Evolutionary conservation across 2,888 invertebrate genomes (phyloP).

Genomic region (Aspidiotus destructor): DNA sequence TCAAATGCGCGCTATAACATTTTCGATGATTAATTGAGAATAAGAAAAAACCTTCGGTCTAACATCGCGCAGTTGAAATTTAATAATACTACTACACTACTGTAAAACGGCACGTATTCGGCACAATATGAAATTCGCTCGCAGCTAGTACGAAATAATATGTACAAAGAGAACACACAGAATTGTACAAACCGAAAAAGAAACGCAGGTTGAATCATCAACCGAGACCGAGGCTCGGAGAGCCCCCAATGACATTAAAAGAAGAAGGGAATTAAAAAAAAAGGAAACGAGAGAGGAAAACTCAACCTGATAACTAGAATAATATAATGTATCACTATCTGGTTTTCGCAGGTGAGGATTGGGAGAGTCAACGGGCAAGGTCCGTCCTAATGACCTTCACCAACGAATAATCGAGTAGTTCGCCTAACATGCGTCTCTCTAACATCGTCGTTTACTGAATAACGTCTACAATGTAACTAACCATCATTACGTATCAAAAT

Average conservation of each 20-base stretch:
- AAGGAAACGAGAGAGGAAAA: background rate
- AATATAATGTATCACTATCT: background rate
- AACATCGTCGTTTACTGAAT: no score
- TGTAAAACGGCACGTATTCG: background rate
- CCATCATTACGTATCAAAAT: no score
- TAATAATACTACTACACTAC: background rate
- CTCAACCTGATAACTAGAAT: background rate
- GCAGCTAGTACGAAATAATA: no score
- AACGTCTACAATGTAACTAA: no score
- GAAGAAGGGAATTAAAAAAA: background rate
- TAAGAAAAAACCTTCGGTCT: no score
- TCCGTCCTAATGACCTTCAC: slow-evolving; percentile 4
- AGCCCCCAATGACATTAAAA: background rate
- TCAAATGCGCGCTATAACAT: no score
- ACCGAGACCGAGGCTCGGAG: background rate
- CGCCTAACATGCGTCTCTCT: no score
- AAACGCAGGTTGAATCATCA: background rate
- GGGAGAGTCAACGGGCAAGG: slow-evolving; percentile 4
- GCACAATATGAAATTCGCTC: background rate
- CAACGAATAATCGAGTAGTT: background rate
- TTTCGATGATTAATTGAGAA: no score
- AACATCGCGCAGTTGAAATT: no score
- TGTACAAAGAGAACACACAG: background rate
- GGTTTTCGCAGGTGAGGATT: slow-evolving; percentile 1
- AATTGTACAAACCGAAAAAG: background rate